Evolutionary conservation across 2,888 invertebrate genomes (phyloP).

Genomic region (Andrena camellia): DNA sequence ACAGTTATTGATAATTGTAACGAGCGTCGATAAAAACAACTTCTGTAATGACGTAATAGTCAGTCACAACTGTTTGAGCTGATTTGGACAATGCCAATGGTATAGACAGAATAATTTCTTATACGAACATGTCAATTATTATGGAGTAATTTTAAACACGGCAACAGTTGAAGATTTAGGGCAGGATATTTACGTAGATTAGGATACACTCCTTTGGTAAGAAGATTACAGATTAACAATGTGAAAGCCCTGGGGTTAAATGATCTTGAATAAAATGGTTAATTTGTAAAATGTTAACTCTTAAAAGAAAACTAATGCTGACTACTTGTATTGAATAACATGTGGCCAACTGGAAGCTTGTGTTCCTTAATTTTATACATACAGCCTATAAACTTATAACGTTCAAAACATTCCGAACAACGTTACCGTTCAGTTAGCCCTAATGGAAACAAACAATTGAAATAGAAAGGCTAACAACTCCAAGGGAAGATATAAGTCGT

Average conservation of each 20-base stretch:
- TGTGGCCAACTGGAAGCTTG: neutral
- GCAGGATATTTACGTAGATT: neutral
- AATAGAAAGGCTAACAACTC: neutral
- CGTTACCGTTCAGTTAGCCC: too few species aligned
- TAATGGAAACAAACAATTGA: neutral
- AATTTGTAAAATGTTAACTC: neutral
- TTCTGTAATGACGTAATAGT: neutral
- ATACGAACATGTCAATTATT: neutral
- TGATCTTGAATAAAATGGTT: neutral
- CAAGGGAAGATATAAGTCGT: neutral
- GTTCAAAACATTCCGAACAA: too few species aligned
- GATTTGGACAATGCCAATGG: neutral
- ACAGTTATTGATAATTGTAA: slow-evolving; percentile 6
- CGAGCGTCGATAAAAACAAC: neutral
- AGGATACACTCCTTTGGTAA: neutral
- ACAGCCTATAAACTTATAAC: neutral
- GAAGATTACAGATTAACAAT: neutral
- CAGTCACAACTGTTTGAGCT: neutral
- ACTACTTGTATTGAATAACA: neutral
- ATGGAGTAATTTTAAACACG: neutral
- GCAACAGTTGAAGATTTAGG: neutral
- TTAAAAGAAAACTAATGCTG: neutral
- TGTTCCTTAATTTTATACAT: neutral
- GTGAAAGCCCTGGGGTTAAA: too few species aligned
- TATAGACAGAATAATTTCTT: neutral